Percentiles rank a stretch among this genome's conserved stretches.
Evolutionary conservation across 2,797 vertebrate genomes (phyloP).

Genomic region (Pachyuromys duprasi): DNA sequence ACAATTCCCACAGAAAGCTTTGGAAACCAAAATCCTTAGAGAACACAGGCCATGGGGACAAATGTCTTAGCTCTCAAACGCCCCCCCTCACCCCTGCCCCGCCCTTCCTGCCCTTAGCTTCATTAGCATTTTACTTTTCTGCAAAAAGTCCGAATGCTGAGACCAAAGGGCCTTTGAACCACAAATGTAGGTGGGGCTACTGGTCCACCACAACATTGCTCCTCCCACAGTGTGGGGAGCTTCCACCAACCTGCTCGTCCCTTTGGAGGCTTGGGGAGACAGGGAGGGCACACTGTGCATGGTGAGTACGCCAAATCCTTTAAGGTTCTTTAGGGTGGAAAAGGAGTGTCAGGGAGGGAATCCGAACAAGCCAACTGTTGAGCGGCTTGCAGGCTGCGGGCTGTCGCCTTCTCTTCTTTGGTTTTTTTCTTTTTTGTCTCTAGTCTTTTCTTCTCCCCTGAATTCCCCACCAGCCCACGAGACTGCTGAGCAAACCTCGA

Average conservation of each 20-base stretch:
- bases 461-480: slow-evolving; percentile 68
- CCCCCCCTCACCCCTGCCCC: background rate
- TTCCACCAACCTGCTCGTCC: background rate
- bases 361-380: slow-evolving; percentile 67
- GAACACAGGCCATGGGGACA: background rate
- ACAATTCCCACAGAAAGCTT: slow-evolving; percentile 26
- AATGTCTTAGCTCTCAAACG: background rate
- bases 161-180: slow-evolving; percentile 16
- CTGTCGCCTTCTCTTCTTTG: slow-evolving; percentile 33
- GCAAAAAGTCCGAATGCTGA: slow-evolving; percentile 5
- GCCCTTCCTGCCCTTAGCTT: background rate
- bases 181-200: background rate
- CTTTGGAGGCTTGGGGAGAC: background rate
- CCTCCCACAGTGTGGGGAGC: background rate
- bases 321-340: slow-evolving; percentile 63
- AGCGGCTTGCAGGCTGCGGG: background rate
- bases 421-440: slow-evolving; percentile 52
- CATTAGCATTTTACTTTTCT: slow-evolving; percentile 63
- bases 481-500: slow-evolving; percentile 64
- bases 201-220: background rate
- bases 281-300: background rate
- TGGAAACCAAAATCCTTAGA: slow-evolving; percentile 46
- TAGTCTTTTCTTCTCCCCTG: slow-evolving; percentile 48
- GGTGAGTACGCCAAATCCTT: slow-evolving; percentile 26
- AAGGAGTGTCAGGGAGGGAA: slow-evolving; percentile 51